Conservation (phyloP, 2,113 vertebrate species). For the Piaya cayana region DNA sequence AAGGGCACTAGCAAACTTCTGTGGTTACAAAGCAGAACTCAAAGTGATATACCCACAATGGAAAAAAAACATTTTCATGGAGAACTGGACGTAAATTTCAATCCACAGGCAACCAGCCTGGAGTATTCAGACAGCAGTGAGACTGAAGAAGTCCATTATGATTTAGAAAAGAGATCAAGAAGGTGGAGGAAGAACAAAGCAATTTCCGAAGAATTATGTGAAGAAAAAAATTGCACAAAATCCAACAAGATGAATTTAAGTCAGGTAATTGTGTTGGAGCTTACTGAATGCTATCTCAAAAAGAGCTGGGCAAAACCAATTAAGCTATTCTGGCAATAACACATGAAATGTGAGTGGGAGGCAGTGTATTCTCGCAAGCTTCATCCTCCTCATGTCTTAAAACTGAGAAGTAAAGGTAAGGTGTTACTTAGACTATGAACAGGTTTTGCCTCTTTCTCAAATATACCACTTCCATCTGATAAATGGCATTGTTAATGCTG, state of each 20-base stretch:
- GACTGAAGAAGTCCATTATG: slow-evolving; percentile 78
- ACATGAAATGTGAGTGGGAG: neutral
- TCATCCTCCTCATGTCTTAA: neutral
- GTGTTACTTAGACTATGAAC: neutral
- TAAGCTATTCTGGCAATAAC: neutral
- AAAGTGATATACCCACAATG: slow-evolving; percentile 32
- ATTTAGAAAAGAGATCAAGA: slow-evolving; percentile 77
- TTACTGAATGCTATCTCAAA: neutral
- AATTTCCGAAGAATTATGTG: slow-evolving; percentile 70
- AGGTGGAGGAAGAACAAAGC: slow-evolving; percentile 82
- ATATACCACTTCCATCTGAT: neutral
- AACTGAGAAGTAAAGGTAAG: neutral
- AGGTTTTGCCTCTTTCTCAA: neutral
- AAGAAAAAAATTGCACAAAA: slow-evolving; percentile 24
- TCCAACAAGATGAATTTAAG: slow-evolving; percentile 37
- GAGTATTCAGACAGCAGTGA: slow-evolving; percentile 89
- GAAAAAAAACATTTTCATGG: slow-evolving; percentile 62
- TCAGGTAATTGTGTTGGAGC: slow-evolving; percentile 68
- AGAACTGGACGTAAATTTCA: slow-evolving; percentile 92
- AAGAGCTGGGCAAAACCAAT: neutral
- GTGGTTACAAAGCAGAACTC: slow-evolving; percentile 78
- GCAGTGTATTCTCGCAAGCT: neutral
- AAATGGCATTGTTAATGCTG: neutral
- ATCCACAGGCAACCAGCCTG: slow-evolving; percentile 79
- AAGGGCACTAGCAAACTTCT: slow-evolving; percentile 49